phyloP scores from a whole-genome alignment of 2,797 vertebrate genomes.

The Eptatretus atami region DNA sequence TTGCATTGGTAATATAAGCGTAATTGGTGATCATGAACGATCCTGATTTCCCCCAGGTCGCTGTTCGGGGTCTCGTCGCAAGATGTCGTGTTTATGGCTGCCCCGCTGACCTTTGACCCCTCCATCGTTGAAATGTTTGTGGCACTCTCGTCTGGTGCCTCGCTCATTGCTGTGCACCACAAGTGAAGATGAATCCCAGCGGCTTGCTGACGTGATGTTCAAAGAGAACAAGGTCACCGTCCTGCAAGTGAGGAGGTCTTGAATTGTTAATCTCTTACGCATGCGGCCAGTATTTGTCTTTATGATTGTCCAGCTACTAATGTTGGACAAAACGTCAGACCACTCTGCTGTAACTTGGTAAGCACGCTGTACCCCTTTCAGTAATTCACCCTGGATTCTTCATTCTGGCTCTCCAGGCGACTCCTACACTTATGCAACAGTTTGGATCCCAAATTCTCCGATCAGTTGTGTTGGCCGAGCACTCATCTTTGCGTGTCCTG shows the following conservation, averaged over 20 bases:
- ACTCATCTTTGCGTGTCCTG: constrained; percentile 39
- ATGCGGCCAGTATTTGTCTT: too few relatives aligned
- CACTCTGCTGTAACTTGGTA: too few relatives aligned
- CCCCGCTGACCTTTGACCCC: constrained; percentile 75
- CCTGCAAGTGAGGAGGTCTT: constrained; percentile 26
- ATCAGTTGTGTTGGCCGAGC: constrained; percentile 23
- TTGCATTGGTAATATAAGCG: too few relatives aligned
- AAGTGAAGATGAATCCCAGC: constrained; percentile 34
- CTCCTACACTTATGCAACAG: constrained; percentile 42
- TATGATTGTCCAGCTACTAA: too few relatives aligned
- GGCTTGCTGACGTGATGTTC: constrained; percentile 33
- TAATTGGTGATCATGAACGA: neutral
- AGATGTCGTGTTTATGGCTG: constrained; percentile 53
- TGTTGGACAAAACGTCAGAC: too few relatives aligned
- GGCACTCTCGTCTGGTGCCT: constrained; percentile 45
- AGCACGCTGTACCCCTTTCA: too few relatives aligned
- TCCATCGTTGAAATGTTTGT: constrained; percentile 69
- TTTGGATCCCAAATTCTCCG: constrained; percentile 29
- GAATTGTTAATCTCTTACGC: too few relatives aligned
- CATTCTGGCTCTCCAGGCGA: constrained; percentile 21
- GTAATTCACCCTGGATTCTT: too few relatives aligned
- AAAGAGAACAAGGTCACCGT: constrained; percentile 30
- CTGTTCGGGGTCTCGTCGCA: constrained; percentile 34
- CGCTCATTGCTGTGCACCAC: constrained; percentile 36
- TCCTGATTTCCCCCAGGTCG: constrained; percentile 16